A percentile compares a stretch with the other conserved stretches of the same genome.
Conservation (phyloP, 2,888 invertebrate genomes). For the Dexiosoma caninum region DNA sequence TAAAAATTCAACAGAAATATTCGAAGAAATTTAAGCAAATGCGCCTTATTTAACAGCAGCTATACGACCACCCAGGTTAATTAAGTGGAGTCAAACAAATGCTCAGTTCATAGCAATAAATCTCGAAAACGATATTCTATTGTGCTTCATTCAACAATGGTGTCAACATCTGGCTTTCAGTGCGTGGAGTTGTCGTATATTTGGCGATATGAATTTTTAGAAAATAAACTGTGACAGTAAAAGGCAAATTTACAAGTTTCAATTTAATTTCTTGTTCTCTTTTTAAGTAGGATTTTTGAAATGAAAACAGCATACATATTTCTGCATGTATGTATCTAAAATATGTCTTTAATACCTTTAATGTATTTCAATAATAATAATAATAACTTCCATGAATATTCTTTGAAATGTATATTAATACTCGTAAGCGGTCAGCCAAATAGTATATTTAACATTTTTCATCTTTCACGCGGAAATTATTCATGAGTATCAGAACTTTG, state of each 20-base stretch:
- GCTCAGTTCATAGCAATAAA: constrained; percentile 7
- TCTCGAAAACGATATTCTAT: constrained; percentile 21
- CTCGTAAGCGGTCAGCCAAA: too few species aligned
- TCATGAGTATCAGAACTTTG: too few species aligned
- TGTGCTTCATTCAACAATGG: constrained; percentile 41
- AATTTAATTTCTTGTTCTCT: constrained; percentile 69
- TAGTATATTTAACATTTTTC: too few species aligned
- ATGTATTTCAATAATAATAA: too few species aligned
- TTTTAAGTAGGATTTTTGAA: neutral
- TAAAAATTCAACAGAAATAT: neutral
- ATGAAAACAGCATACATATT: constrained; percentile 1
- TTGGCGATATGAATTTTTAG: constrained; percentile 1
- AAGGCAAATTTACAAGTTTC: constrained; percentile 64
- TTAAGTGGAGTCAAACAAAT: neutral
- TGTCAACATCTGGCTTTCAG: constrained; percentile 38
- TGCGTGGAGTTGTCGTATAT: neutral
- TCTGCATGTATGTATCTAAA: too few species aligned
- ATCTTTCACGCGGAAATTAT: too few species aligned
- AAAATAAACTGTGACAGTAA: constrained; percentile 15
- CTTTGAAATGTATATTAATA: too few species aligned
- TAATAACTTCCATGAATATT: too few species aligned
- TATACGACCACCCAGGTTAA: constrained; percentile 39
- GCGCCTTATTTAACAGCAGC: neutral
- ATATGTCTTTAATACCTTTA: too few species aligned
- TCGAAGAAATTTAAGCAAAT: neutral